Conservation (phyloP, 2,797 vertebrate species). For the Acestrorhynchus altus region DNA sequence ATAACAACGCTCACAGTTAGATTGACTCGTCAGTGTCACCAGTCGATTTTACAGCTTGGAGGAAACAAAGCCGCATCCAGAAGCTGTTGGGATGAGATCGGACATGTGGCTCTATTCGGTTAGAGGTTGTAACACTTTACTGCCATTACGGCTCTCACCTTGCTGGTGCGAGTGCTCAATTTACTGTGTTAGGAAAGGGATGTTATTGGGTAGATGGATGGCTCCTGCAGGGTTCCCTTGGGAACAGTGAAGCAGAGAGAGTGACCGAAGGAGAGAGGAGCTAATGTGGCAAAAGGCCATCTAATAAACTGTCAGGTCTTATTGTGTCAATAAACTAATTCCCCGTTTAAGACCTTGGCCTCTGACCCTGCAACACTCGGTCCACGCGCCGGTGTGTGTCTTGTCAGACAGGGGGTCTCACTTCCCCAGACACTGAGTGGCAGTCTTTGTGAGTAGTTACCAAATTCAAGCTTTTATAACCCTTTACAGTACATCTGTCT, state of each 20-base stretch:
- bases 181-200: slow-evolving; percentile 59
- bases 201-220: slow-evolving; percentile 71
- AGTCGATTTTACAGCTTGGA: slow-evolving; percentile 46
- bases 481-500: too few relatives aligned
- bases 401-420: slow-evolving; percentile 68
- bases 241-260: slow-evolving; percentile 71
- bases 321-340: slow-evolving; percentile 84
- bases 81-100: slow-evolving; percentile 44
- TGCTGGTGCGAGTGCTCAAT: slow-evolving; percentile 69
- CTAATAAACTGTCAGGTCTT: slow-evolving; percentile 86
- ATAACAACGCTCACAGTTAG: slow-evolving; percentile 34
- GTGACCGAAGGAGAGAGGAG: slow-evolving; percentile 72
- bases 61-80: slow-evolving; percentile 44
- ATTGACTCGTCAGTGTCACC: slow-evolving; percentile 47
- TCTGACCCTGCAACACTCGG: slow-evolving; percentile 75
- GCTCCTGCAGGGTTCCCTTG: slow-evolving; percentile 69
- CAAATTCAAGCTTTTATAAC: neutral
- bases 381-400: slow-evolving; percentile 68
- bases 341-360: slow-evolving; percentile 78
- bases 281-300: slow-evolving; percentile 76
- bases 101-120: slow-evolving; percentile 41
- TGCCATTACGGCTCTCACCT: slow-evolving; percentile 58
- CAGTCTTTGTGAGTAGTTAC: neutral
- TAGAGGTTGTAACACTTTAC: slow-evolving; percentile 40
- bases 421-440: slow-evolving; percentile 27